Evolutionary conservation across 2,888 invertebrate species (phyloP), one percentile per base, ranked within the genome.

Genomic region (Seladonia tumulorum): DNA sequence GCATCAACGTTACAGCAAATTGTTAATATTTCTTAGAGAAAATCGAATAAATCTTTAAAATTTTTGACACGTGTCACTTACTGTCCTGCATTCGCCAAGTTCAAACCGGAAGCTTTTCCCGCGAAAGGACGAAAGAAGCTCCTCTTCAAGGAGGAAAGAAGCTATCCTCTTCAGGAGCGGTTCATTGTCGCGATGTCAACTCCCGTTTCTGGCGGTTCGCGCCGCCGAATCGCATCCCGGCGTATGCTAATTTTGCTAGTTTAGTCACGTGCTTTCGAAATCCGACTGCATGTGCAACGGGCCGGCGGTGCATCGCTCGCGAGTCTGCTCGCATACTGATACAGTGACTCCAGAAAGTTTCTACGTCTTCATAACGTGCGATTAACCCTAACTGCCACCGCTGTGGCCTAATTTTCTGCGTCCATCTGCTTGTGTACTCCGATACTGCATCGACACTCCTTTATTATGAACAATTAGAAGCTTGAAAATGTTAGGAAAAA

Each of bases 221-320:
- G 83, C 49, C 81, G 80, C 74, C 82, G 73, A 66, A 74, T 80
- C 76, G 77, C 73, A 71, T 87, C 84, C 77, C 75, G 81, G 81
- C 88, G 90, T 88, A 90, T 92, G 90, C 89, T 92, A 92, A 92
- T 90, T 92, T 91, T 91, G 90, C 87, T 83, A 76, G 85, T 87
- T 77, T 75, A 83, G 86, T 89, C 88, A 89, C 82, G 85, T 91
- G 86, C 82, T 84, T 86, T 87, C 83, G 83, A 85, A 87, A 87
- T 72, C 68, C 57, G 83, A 75, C 72, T 76, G 83, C 80, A 57
- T 71, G 87, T 79, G 79, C 81, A 74, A 22, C 66, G 63, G 60
- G 25, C 7, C 47, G 60, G 70, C 71, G 22, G 25, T 42, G 53
- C 42, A 70, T 63, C 49, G 60, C 60, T n/a, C 10, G 18, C 60